phyloP scores from a whole-genome alignment of 2,888 invertebrate species.

The Epistrophe eligans region DNA sequence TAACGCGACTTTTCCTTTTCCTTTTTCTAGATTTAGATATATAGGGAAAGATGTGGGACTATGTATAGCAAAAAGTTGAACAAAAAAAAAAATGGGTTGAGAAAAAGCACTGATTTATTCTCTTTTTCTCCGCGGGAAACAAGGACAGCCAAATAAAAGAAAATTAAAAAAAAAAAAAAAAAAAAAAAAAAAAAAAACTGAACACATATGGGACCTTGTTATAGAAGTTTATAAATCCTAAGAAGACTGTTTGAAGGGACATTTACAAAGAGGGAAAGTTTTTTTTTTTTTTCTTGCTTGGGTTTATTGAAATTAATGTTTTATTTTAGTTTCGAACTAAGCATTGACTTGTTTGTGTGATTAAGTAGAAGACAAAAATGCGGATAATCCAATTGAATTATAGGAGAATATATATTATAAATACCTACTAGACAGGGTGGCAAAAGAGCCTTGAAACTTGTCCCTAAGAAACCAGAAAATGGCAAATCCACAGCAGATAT shows the following conservation, averaged over 20 bases:
- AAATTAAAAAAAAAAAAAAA: background rate
- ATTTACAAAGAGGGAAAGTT: background rate
- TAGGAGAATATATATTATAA: background rate
- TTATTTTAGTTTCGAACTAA: constrained; percentile 29
- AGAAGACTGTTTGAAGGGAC: background rate
- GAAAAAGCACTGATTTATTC: constrained; percentile 20
- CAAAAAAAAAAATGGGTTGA: background rate
- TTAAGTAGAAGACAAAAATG: constrained; percentile 6
- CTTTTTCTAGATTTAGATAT: background rate
- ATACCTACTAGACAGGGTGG: background rate
- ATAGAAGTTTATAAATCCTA: constrained; percentile 31
- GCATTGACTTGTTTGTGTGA: constrained; percentile 41
- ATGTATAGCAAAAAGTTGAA: background rate
- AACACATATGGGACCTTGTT: constrained; percentile 47
- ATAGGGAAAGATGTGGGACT: constrained; percentile 5
- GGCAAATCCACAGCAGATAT: background rate
- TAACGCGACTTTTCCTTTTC: constrained; percentile 30
- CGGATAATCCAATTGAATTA: constrained; percentile 29
- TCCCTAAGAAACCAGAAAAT: background rate
- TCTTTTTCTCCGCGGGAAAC: background rate
- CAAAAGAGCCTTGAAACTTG: background rate
- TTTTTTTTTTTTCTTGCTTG: background rate
- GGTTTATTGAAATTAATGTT: constrained; percentile 25
- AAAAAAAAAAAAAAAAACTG: background rate
- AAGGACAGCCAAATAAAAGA: background rate